Conservation (phyloP, 2,888 invertebrate genomes). For the Cantharis lateralis region DNA sequence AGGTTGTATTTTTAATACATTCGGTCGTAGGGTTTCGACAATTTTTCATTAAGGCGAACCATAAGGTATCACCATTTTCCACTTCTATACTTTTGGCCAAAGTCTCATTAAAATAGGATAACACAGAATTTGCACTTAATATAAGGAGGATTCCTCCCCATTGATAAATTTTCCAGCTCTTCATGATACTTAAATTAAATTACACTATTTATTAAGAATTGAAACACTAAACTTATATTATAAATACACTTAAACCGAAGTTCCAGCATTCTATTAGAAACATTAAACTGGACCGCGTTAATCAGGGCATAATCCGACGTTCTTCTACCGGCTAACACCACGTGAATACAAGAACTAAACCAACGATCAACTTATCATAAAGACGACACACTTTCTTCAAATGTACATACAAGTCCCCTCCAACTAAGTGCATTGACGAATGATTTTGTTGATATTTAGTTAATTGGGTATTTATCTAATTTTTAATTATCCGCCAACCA, state of each 20-base stretch:
- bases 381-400: constrained; percentile 50
- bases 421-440: constrained; percentile 2
- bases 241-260: constrained; percentile 7
- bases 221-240: constrained; percentile 16
- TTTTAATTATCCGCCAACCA: not conserved
- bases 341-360: constrained; percentile 46
- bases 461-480: constrained; percentile 1
- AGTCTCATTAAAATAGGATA: constrained; percentile 45
- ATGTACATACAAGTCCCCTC: constrained; percentile 16
- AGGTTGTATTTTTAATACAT: constrained; percentile 79
- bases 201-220: not conserved
- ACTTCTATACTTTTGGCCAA: constrained; percentile 45
- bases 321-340: constrained; percentile 42
- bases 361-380: constrained; percentile 50
- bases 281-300: constrained; percentile 45
- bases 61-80: constrained; percentile 65
- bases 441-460: not conserved
- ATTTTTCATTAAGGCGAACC: constrained; percentile 74
- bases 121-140: constrained; percentile 23
- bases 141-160: constrained; percentile 10
- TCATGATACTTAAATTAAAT: constrained; percentile 4
- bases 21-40: constrained; percentile 70
- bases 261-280: constrained; percentile 26
- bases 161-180: constrained; percentile 3
- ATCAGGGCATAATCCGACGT: constrained; percentile 49